phyloP scores from a whole-genome alignment of 2,113 vertebrate species.

The Talpa occidentalis region DNA sequence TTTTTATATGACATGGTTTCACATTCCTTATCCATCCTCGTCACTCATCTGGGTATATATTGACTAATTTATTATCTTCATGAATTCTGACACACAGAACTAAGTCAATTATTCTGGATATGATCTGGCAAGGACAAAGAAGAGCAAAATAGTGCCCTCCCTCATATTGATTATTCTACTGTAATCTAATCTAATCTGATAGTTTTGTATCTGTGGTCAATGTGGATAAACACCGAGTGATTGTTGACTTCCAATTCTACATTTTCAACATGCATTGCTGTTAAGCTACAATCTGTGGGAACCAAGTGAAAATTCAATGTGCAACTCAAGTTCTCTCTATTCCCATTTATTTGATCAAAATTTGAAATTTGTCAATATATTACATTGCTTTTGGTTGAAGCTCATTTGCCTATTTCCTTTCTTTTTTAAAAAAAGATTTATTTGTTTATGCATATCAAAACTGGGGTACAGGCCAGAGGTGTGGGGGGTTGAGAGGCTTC shows the following conservation, averaged over 20 bases:
- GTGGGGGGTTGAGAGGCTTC: too few species aligned
- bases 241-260: not conserved
- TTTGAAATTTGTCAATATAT: slow-evolving; percentile 4
- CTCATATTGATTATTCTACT: slow-evolving; percentile 14
- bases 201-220: not conserved
- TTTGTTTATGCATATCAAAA: too few species aligned
- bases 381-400: not conserved
- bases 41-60: not conserved
- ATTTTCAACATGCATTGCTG: not conserved
- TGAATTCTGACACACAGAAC: not conserved
- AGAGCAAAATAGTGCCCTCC: not conserved
- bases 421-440: too few species aligned
- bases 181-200: not conserved
- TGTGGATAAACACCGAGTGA: not conserved
- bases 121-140: not conserved
- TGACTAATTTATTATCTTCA: slow-evolving; percentile 20
- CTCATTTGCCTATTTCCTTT: not conserved
- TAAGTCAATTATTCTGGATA: not conserved
- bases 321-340: not conserved
- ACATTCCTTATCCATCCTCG: not conserved
- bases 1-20: not conserved
- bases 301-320: not conserved
- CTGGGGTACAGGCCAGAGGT: too few species aligned
- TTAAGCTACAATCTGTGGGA: not conserved
- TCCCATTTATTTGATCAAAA: not conserved